Base-by-base conservation (phyloP, 64 coral and sea anemone species). In the Actinia equina region DNA sequence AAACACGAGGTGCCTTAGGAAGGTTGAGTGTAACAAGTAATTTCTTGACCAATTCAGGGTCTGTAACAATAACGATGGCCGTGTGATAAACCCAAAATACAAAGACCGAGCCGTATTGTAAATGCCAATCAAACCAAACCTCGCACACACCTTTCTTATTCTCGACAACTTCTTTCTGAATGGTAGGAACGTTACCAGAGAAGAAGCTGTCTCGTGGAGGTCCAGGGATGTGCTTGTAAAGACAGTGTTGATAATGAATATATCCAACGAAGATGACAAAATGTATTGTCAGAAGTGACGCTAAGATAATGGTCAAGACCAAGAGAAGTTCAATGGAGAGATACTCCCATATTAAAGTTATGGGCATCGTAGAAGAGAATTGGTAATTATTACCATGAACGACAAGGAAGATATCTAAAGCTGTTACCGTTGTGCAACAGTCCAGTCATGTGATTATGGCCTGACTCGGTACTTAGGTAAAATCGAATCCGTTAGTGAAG, bases 151-250 rank as follows among this genome's bases (percentile, higher is more conserved):
- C 43, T 77, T n/a, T 64, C 17, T 30, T 60, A n/a, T 54, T 17
- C 62, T 42, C 46, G 11, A 27, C 41, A 43, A 49, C 84, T 30
- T 83, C 93, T 59, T 56, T 57, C 44, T 26, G 61, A 25, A 94
- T 17, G 17, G 51, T 70, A 43, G 62, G 52, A 8, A 91, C 9
- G 22, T 94, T 94, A 55, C 93, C 93, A 6, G 49, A 30, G 17
- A 91, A 94, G 45, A 94, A 94, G 19, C 84, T 86, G 67, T 82
- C 79, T 86, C 93, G 80, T 53, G 77, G 58, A 53, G 93, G 93
- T 6, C 93, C 85, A 17, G 93, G 93, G 18, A 94, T 91, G 43
- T 94, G 88, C 0, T 54, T 49, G 79, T 94, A 94, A 44, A 60
- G 85, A 55, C 11, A 55, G 22, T 94, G 93, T 30, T 87, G 77